A percentile compares a stretch with the other conserved stretches of the same genome.
phyloP scores from a whole-genome alignment of 2,797 vertebrate genomes.

The Cryptoprocta ferox region DNA sequence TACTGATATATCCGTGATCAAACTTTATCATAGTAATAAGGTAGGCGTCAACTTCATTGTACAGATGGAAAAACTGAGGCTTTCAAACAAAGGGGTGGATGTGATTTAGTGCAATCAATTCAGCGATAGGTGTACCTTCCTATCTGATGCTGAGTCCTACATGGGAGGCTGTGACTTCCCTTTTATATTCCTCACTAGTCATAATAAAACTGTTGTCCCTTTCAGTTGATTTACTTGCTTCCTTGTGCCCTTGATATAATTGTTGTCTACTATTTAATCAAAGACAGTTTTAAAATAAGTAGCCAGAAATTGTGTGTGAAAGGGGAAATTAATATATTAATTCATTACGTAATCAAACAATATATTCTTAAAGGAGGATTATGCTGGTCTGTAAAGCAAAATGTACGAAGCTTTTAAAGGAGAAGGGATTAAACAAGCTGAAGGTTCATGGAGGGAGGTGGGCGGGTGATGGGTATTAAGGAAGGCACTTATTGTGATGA shows the following conservation, averaged over 20 bases:
- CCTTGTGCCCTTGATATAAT: background rate
- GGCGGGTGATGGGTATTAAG: background rate
- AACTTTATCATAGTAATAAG: background rate
- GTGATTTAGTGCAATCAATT: background rate
- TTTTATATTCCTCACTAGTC: background rate
- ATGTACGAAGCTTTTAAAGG: background rate
- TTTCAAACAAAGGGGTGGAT: background rate
- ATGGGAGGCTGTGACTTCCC: background rate
- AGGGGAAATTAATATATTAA: background rate
- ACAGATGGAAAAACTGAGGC: background rate
- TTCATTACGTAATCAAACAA: background rate
- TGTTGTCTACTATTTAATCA: background rate
- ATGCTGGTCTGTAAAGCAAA: background rate
- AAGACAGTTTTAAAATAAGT: background rate
- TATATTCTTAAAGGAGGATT: background rate
- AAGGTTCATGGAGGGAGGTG: background rate
- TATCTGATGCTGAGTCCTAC: background rate
- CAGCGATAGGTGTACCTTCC: background rate
- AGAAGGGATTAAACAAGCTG: background rate
- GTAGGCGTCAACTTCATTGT: background rate
- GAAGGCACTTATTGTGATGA: background rate
- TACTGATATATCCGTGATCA: background rate
- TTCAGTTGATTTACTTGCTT: background rate
- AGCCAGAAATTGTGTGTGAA: slow-evolving; percentile 10
- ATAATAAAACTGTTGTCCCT: background rate